phyloP scores from a whole-genome alignment of 1,140 invertebrate species.

The Sitodiplosis mosellana region DNA sequence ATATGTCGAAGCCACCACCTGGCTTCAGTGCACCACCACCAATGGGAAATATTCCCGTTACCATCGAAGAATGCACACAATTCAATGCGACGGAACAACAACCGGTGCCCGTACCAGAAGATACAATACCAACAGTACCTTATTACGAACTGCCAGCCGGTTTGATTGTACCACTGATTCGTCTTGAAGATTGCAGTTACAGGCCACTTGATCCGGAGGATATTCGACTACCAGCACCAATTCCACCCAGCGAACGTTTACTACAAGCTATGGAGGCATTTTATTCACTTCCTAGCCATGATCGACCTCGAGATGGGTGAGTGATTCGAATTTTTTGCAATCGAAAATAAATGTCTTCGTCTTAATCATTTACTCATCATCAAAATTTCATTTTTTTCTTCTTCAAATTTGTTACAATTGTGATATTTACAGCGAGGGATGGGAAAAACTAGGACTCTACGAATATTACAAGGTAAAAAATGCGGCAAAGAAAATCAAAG shows the following conservation, averaged over 20 bases:
- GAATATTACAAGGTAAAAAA: slow-evolving; percentile 96
- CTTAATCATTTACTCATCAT: neutral
- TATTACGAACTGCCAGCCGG: slow-evolving; percentile 94
- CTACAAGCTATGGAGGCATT: slow-evolving; percentile 88
- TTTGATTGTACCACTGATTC: slow-evolving; percentile 75
- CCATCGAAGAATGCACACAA: neutral
- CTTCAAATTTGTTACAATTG: slow-evolving; percentile 14
- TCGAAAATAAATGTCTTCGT: no score
- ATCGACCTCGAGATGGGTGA: slow-evolving; percentile 83
- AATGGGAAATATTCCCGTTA: slow-evolving; percentile 21
- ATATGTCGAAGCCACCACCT: slow-evolving; percentile 70
- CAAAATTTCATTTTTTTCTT: neutral
- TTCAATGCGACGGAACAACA: slow-evolving; percentile 17
- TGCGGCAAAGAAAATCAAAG: slow-evolving; percentile 70
- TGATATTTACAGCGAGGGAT: slow-evolving; percentile 67
- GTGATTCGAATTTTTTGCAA: slow-evolving; percentile 8
- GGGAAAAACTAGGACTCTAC: slow-evolving; percentile 92
- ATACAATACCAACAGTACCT: slow-evolving; percentile 73
- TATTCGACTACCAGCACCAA: slow-evolving; percentile 80
- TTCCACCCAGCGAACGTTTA: slow-evolving; percentile 79
- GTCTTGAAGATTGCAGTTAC: slow-evolving; percentile 80
- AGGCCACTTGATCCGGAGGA: slow-evolving; percentile 73
- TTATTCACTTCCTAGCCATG: slow-evolving; percentile 82
- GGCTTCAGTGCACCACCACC: slow-evolving; percentile 36
- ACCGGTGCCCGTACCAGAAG: slow-evolving; percentile 32